Evolutionary conservation across 2,888 invertebrate genomes (phyloP).

Genomic region (Adelphocoris suturalis): DNA sequence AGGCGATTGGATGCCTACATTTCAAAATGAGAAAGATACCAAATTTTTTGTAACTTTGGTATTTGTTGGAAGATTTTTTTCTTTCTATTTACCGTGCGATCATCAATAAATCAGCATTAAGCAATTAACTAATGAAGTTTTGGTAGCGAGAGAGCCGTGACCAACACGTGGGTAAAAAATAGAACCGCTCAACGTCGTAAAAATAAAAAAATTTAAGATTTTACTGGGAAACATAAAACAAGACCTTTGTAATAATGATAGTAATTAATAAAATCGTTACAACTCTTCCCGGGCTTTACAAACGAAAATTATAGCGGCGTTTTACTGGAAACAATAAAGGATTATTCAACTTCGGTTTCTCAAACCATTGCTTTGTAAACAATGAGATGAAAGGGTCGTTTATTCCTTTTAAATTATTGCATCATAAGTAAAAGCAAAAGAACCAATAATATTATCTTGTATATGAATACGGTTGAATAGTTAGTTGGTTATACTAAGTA

Average conservation of each 20-base stretch:
- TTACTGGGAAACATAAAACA: not conserved
- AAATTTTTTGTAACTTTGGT: too few relatives aligned
- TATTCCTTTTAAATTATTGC: too few relatives aligned
- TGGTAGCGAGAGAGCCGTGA: not conserved
- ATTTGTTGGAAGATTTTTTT: too few relatives aligned
- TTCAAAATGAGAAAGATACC: too few relatives aligned
- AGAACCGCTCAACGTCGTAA: not conserved
- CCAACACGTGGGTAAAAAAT: not conserved
- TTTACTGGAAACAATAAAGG: constrained; percentile 11
- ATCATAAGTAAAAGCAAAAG: too few relatives aligned
- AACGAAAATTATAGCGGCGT: constrained; percentile 3
- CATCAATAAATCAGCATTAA: not conserved
- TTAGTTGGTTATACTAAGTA: too few relatives aligned
- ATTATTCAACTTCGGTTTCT: not conserved
- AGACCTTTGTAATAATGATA: not conserved
- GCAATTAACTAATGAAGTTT: not conserved
- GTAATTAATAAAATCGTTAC: constrained; percentile 21
- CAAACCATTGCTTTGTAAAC: too few relatives aligned
- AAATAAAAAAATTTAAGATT: not conserved
- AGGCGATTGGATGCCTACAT: too few relatives aligned
- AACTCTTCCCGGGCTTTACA: not conserved
- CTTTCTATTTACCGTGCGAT: not conserved
- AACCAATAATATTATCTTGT: too few relatives aligned
- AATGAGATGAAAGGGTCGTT: too few relatives aligned
- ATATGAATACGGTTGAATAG: too few relatives aligned